Evolutionary conservation across 2,113 vertebrate species (phyloP).

Genomic region (Cranoglanis bouderius): DNA sequence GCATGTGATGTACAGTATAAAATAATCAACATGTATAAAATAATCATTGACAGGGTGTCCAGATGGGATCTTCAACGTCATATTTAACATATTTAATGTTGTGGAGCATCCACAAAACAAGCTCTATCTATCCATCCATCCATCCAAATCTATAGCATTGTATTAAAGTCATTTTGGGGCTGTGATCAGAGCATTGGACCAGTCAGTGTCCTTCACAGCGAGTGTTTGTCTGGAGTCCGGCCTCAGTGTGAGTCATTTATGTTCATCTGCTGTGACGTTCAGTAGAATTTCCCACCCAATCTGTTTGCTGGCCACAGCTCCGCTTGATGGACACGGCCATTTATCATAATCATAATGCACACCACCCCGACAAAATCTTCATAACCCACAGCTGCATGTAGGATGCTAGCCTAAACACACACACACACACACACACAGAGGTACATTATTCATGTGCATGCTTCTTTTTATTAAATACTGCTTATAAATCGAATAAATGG

Average conservation of each 20-base stretch:
- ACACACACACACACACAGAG: not conserved
- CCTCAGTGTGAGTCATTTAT: slow-evolving; percentile 48
- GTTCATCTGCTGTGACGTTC: slow-evolving; percentile 57
- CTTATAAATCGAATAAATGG: not conserved
- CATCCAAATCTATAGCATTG: not conserved
- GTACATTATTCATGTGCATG: not conserved
- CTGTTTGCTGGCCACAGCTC: slow-evolving; percentile 43
- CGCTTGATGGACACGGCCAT: slow-evolving; percentile 51
- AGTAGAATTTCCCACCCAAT: slow-evolving; percentile 50
- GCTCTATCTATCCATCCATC: not conserved
- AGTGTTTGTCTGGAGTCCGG: slow-evolving; percentile 29
- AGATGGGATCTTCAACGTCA: not conserved
- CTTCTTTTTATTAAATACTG: not conserved
- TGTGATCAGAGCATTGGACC: slow-evolving; percentile 11
- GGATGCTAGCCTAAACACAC: not conserved
- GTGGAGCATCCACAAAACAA: not conserved
- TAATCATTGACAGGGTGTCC: not conserved
- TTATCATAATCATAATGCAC: slow-evolving; percentile 55
- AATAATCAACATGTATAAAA: not conserved
- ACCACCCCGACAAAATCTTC: slow-evolving; percentile 22
- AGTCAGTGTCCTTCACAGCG: slow-evolving; percentile 36
- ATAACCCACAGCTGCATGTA: slow-evolving; percentile 26
- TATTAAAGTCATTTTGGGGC: slow-evolving; percentile 1
- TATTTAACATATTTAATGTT: not conserved
- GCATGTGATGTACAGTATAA: not conserved